A percentile compares a stretch with the other conserved stretches of the same genome.
Evolutionary conservation across 2,888 invertebrate genomes (phyloP).

Genomic region (Mythimna lalbum): DNA sequence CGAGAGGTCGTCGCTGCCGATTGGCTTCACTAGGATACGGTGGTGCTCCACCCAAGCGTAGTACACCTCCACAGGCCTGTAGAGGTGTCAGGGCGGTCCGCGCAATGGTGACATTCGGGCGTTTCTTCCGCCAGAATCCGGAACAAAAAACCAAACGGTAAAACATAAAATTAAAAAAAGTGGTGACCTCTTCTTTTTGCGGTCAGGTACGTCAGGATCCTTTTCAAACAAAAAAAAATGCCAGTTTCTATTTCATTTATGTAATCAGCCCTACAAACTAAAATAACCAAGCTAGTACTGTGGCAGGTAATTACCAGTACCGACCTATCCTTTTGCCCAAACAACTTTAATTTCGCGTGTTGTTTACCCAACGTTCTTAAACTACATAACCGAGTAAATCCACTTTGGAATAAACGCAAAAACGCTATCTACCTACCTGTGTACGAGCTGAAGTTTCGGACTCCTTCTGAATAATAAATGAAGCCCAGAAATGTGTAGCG

Average conservation of each 20-base stretch:
- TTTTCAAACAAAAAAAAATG: background rate
- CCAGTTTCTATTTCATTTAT: too few species aligned
- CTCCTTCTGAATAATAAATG: slow-evolving; percentile 44
- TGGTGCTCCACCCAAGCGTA: too few species aligned
- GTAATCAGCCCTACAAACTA: background rate
- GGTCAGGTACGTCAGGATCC: too few species aligned
- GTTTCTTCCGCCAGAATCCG: too few species aligned
- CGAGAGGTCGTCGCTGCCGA: too few species aligned
- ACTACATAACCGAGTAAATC: slow-evolving; percentile 24
- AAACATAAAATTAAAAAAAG: too few species aligned
- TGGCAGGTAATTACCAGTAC: background rate
- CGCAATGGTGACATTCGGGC: too few species aligned
- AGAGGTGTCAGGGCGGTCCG: too few species aligned
- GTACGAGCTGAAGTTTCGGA: slow-evolving; percentile 33
- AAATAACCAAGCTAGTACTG: background rate
- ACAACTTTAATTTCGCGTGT: slow-evolving; percentile 19
- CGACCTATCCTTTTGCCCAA: slow-evolving; percentile 1
- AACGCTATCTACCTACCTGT: slow-evolving; percentile 28
- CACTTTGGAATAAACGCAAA: slow-evolving; percentile 39
- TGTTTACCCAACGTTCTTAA: slow-evolving; percentile 34
- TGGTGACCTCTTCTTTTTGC: too few species aligned
- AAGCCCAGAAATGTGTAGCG: slow-evolving; percentile 31
- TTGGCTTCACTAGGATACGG: too few species aligned
- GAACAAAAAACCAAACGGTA: too few species aligned
- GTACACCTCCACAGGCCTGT: too few species aligned